Base-by-base conservation (phyloP, 2,888 invertebrate species). In the Aplocera efformata region DNA sequence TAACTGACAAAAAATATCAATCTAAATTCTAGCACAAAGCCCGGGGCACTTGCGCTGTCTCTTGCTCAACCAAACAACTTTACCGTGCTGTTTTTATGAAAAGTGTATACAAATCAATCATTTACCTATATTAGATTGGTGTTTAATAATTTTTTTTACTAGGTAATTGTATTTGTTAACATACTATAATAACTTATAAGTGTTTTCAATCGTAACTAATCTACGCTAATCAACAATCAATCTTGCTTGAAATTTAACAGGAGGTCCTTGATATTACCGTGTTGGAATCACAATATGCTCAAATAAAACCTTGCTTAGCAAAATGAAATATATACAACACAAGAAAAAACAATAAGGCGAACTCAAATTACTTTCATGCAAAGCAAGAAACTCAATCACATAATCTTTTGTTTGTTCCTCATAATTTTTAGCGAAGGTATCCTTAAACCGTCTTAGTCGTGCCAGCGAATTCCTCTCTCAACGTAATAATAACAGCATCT, bases 21-120 rank as follows among this genome's bases (percentile, higher is more conserved):
- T 88, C 88, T 84, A 86, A 86, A 85, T 85, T 88, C 85, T 88
- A 80, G 88, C 78, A 80, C 86, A 86, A 81, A 72, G 83, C 84
- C 85, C 65, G 81, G 69, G 82, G 84, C 86, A 65, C 58, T 72
- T 57, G 70, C 65, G 68, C 72, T 70, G 69, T 70, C 76, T 76
- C 75, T 76, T 75, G 75, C 72, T 62, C 73, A 76, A 72, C 59
- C 6, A 63, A 63, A 64, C 44, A 37, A 40, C 45, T 41, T 43
- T 41, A 28, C 40, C 37, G 32, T 33, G 37, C 38, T 37, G 35
- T 31, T 34, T 42, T 36, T 33, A 25, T 30, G 31, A 44, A 43
- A 44, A 9, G 21, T n/a, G 9, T 35, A 17, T 17, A 28, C 21
- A 29, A 22, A 37, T 37, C 33, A 29, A 37, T 37, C 42, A 11